Evolutionary conservation across 2,113 vertebrate genomes (phyloP).

Genomic region (Garra rufa): DNA sequence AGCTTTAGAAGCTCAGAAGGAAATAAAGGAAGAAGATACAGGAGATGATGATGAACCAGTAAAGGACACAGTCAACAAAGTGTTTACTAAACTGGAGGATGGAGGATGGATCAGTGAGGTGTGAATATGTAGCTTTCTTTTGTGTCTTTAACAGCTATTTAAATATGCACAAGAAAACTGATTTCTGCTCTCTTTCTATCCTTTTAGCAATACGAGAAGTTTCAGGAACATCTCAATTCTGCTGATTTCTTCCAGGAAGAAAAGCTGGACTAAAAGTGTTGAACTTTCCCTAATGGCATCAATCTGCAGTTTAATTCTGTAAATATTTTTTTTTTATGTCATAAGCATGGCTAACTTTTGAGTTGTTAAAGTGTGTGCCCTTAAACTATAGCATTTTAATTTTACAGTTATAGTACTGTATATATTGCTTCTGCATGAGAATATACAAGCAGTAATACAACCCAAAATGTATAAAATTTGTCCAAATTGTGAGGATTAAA

Average conservation of each 20-base stretch:
- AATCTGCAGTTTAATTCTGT: slow-evolving; percentile 1
- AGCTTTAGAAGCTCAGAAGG: slow-evolving; percentile 59
- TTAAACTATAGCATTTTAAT: neutral
- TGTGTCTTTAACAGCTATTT: neutral
- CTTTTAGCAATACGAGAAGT: slow-evolving; percentile 75
- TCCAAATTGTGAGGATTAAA: neutral
- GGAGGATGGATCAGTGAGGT: slow-evolving; percentile 82
- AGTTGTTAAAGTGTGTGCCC: neutral
- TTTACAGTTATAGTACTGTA: neutral
- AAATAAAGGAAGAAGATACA: slow-evolving; percentile 62
- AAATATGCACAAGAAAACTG: neutral
- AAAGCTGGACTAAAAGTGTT: slow-evolving; percentile 74
- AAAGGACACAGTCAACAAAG: slow-evolving; percentile 78
- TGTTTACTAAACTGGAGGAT: slow-evolving; percentile 70
- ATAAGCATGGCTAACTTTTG: slow-evolving; percentile 26
- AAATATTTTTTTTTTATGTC: neutral
- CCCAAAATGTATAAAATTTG: neutral
- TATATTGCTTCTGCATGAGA: slow-evolving; percentile 14
- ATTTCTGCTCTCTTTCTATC: neutral
- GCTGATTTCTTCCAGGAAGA: slow-evolving; percentile 86
- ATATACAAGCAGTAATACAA: neutral
- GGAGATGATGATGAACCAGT: slow-evolving; percentile 72
- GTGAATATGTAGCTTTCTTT: slow-evolving; percentile 14
- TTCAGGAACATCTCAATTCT: slow-evolving; percentile 74
- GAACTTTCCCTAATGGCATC: neutral